A percentile compares a stretch with the other conserved stretches of the same genome.
Conservation (phyloP, 37 sponge, comb jelly and placozoan species). For the Halichondria panicea region DNA sequence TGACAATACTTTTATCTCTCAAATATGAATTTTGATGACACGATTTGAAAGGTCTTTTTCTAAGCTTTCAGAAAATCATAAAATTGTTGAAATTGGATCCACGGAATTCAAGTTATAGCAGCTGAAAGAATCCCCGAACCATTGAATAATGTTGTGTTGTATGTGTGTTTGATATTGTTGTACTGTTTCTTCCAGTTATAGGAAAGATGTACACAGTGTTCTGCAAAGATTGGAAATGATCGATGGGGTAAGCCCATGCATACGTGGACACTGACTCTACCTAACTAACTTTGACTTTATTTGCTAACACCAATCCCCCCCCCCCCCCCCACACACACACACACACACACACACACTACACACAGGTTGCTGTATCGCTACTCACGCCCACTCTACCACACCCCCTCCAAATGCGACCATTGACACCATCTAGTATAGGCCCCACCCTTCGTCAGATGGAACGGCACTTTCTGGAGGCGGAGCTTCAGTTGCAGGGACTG, state of each 20-base stretch:
- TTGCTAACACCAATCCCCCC: too few relatives aligned
- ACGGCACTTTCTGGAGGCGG: constrained; percentile 13
- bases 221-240: background rate
- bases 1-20: too few relatives aligned
- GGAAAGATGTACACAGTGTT: background rate
- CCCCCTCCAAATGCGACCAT: constrained; percentile 16
- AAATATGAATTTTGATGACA: too few relatives aligned
- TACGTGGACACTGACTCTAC: background rate
- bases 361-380: background rate
- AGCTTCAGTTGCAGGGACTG: constrained; percentile 20
- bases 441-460: constrained; percentile 16
- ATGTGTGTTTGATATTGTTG: background rate
- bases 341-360: too few relatives aligned
- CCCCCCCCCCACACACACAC: too few relatives aligned
- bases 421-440: constrained; percentile 9
- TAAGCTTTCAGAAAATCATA: too few relatives aligned
- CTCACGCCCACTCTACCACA: background rate
- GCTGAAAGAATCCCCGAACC: too few relatives aligned
- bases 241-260: constrained; percentile 4
- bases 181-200: constrained; percentile 5
- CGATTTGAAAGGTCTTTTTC: too few relatives aligned
- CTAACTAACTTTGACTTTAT: too few relatives aligned
- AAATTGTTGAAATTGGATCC: too few relatives aligned
- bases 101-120: too few relatives aligned
- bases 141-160: too few relatives aligned